Conservation (phyloP, 2,888 invertebrate genomes). For the Polia nebulosa region DNA sequence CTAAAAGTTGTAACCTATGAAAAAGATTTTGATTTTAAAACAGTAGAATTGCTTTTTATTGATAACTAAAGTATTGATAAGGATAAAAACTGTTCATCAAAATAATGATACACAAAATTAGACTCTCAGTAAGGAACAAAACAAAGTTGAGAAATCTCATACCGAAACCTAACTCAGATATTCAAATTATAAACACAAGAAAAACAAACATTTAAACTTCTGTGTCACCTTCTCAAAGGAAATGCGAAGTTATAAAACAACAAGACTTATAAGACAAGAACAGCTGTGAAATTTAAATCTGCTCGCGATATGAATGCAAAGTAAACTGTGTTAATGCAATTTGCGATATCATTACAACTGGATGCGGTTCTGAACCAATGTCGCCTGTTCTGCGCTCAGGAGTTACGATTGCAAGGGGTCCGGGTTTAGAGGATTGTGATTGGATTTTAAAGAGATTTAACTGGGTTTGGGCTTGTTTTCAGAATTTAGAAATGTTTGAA, state of each 20-base stretch:
- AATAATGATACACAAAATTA: neutral
- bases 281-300: slow-evolving; percentile 67
- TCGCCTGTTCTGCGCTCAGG: slow-evolving; percentile 62
- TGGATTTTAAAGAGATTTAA: slow-evolving; percentile 36
- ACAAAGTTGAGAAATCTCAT: neutral
- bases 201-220: slow-evolving; percentile 54
- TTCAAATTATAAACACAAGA: slow-evolving; percentile 46
- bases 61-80: neutral
- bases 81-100: no score
- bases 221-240: slow-evolving; percentile 55
- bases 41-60: neutral
- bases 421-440: slow-evolving; percentile 18
- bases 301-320: slow-evolving; percentile 75
- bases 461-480: slow-evolving; percentile 18
- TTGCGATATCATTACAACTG: slow-evolving; percentile 82
- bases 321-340: slow-evolving; percentile 78
- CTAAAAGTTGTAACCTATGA: neutral
- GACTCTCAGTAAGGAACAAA: slow-evolving; percentile 3
- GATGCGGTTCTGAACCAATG: slow-evolving; percentile 77
- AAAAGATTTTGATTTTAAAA: neutral
- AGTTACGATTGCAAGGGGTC: slow-evolving; percentile 35
- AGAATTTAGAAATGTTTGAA: slow-evolving; percentile 16
- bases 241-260: slow-evolving; percentile 61
- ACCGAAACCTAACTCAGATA: slow-evolving; percentile 15
- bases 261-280: slow-evolving; percentile 62